A percentile compares a stretch with the other conserved stretches of the same genome.
phyloP scores from a whole-genome alignment of 2,888 invertebrate species.

The Chloroclystis v-ata region DNA sequence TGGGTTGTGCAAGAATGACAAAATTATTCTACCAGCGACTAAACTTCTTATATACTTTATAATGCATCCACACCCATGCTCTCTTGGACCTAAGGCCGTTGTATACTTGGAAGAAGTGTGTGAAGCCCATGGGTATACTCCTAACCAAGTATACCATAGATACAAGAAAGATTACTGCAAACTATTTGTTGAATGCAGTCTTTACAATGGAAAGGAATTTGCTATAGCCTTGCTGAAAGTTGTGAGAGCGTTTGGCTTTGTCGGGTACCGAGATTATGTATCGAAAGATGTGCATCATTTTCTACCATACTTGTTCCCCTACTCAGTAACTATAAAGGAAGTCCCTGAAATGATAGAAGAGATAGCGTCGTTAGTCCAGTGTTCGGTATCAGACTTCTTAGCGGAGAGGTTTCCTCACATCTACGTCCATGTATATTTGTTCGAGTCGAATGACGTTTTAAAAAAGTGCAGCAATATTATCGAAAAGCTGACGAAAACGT shows the following conservation, averaged over 20 bases:
- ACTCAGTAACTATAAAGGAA: conserved; percentile 76
- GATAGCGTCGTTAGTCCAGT: conserved; percentile 78
- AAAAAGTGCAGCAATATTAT: conserved; percentile 81
- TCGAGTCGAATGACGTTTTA: conserved; percentile 77
- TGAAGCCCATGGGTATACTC: conserved; percentile 69
- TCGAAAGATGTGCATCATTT: conserved; percentile 83
- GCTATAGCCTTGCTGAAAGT: conserved; percentile 79
- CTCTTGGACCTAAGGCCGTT: conserved; percentile 76
- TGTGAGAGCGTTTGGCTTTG: conserved; percentile 83
- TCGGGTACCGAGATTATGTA: conserved; percentile 82
- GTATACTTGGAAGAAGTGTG: conserved; percentile 78
- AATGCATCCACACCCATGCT: conserved; percentile 78
- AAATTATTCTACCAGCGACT: conserved; percentile 62
- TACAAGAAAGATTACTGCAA: conserved; percentile 81
- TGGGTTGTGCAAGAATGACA: conserved; percentile 53
- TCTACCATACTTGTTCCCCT: conserved; percentile 80
- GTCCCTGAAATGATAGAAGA: conserved; percentile 81
- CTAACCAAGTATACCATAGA: conserved; percentile 79
- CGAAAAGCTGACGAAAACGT: conserved; percentile 77
- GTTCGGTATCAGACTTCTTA: conserved; percentile 79
- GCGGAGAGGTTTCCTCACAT: conserved; percentile 83
- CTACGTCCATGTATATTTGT: conserved; percentile 83
- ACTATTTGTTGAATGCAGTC: conserved; percentile 79
- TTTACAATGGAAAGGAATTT: conserved; percentile 76
- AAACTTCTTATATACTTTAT: conserved; percentile 80